Percentiles rank a stretch among this genome's conserved stretches.
Conservation (phyloP, 2,113 vertebrate species). For the Corynorhinus townsendii region DNA sequence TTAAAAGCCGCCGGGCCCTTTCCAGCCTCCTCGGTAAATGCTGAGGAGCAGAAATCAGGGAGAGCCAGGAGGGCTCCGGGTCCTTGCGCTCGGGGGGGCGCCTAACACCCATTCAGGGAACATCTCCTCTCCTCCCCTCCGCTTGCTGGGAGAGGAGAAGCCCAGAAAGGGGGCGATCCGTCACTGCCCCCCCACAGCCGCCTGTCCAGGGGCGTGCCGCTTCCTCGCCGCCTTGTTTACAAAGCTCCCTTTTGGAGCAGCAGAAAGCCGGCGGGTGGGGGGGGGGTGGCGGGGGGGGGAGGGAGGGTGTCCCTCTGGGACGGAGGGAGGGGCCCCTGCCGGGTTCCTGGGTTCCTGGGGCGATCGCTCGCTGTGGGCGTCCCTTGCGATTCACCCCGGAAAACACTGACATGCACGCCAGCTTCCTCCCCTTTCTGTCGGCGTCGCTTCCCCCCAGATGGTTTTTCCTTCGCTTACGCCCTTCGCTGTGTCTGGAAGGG, state of each 20-base stretch:
- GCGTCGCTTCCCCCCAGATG: neutral
- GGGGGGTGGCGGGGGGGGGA: no score
- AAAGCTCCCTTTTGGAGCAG: neutral
- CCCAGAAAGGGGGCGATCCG: conserved; percentile 45
- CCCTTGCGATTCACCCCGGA: neutral
- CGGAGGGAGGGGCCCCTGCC: neutral
- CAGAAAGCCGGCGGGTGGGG: neutral
- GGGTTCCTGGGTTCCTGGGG: neutral
- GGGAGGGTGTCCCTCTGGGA: neutral
- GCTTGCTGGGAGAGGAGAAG: neutral
- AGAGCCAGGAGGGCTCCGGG: neutral
- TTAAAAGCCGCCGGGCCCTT: conserved; percentile 49
- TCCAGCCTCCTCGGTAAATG: conserved; percentile 52
- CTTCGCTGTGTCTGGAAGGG: neutral
- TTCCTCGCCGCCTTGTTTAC: neutral
- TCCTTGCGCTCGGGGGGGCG: accelerated
- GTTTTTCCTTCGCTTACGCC: neutral
- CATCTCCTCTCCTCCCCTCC: neutral
- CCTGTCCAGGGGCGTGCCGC: neutral
- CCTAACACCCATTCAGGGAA: neutral
- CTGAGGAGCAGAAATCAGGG: neutral
- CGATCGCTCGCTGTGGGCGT: accelerated
- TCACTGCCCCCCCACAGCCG: neutral
- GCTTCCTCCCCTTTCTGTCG: neutral
- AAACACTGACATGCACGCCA: neutral